Conservation (phyloP, 2,888 invertebrate genomes). For the Scaptomyza cyrtandrae region DNA sequence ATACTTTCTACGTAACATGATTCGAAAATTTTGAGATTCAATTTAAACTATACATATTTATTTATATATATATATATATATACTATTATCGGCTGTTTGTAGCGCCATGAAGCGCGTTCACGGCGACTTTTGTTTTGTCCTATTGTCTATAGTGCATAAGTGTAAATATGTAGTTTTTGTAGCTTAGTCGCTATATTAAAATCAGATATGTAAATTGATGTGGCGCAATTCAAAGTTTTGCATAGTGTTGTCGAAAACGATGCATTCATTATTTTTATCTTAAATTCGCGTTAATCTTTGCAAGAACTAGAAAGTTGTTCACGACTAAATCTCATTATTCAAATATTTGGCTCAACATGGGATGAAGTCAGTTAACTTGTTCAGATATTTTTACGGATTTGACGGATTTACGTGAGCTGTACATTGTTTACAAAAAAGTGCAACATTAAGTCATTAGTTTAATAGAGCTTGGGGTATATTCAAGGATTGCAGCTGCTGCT, state of each 20-base stretch:
- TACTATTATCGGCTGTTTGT: background rate
- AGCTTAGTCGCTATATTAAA: too few relatives aligned
- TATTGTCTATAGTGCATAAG: too few relatives aligned
- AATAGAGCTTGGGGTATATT: background rate
- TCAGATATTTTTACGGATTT: too few relatives aligned
- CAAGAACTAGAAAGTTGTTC: too few relatives aligned
- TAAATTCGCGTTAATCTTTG: background rate
- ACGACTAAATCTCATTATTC: background rate
- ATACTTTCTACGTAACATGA: constrained; percentile 55
- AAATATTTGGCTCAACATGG: background rate
- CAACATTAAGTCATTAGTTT: background rate
- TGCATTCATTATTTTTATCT: background rate
- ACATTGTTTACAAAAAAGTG: too few relatives aligned
- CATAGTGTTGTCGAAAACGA: background rate
- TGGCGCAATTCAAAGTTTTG: too few relatives aligned
- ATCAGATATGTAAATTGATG: background rate
- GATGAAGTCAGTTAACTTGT: background rate
- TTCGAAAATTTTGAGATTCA: constrained; percentile 67
- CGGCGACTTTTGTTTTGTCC: background rate
- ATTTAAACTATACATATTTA: too few relatives aligned
- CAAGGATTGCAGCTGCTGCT: background rate
- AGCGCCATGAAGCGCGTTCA: background rate
- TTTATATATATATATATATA: background rate
- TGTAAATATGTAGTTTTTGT: too few relatives aligned
- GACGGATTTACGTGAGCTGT: too few relatives aligned